These are phyloP conservation scores for Euwallacea fornicatus DNA, from an alignment of 1,140 invertebrate genomes.

Conservation along the genomic window DNA sequence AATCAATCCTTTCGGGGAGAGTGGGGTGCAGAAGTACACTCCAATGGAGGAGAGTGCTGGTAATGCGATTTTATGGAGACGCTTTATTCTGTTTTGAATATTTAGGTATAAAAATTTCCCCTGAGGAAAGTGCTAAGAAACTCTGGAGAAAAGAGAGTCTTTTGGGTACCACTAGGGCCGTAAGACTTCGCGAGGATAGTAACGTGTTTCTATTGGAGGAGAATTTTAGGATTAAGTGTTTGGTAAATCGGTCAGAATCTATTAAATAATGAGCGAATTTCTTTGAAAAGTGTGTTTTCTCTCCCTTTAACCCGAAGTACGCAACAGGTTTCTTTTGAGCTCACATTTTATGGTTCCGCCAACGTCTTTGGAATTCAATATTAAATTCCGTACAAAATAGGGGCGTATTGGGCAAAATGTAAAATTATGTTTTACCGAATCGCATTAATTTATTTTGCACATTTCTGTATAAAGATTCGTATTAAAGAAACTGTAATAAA, in stretches of 20 bases:
- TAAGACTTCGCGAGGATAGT: slow-evolving; percentile 47
- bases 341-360: too few species aligned
- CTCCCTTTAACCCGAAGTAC: too few species aligned
- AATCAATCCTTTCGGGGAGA: slow-evolving; percentile 27
- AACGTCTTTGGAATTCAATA: not conserved
- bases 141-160: slow-evolving; percentile 35
- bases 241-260: slow-evolving; percentile 43
- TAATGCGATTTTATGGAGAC: not conserved
- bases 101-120: slow-evolving; percentile 25
- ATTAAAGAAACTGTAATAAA: too few species aligned
- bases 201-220: slow-evolving; percentile 46
- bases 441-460: too few species aligned
- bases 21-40: slow-evolving; percentile 44
- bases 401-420: too few species aligned
- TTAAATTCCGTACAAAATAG: too few species aligned
- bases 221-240: slow-evolving; percentile 45
- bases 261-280: slow-evolving; percentile 32
- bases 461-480: too few species aligned
- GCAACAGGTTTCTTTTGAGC: too few species aligned
- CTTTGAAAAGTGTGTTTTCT: too few species aligned
- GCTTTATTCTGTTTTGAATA: not conserved
- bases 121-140: slow-evolving; percentile 2
- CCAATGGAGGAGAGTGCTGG: slow-evolving; percentile 50
- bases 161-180: slow-evolving; percentile 46
- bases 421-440: too few species aligned